Percentiles rank a stretch among this genome's conserved stretches.
These are phyloP conservation scores for Theristus sp. DNA, from an alignment of 2,888 invertebrate species.

Conservation along the genomic window DNA sequence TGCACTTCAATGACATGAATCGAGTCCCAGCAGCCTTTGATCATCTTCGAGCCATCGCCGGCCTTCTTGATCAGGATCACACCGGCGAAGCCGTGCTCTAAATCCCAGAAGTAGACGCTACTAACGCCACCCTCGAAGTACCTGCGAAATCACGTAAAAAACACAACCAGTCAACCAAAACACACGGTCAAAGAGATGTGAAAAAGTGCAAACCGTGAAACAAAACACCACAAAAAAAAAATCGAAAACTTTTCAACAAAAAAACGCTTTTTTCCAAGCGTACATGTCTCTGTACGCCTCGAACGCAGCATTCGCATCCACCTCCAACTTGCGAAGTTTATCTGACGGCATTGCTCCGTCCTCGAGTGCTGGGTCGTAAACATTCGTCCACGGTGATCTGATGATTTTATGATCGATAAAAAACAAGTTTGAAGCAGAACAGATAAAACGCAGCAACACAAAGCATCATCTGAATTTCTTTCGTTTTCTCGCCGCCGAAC, in stretches of 20 bases:
- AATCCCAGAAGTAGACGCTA: constrained; percentile 96
- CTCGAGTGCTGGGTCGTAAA: constrained; percentile 87
- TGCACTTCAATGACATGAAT: constrained; percentile 96
- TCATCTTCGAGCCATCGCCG: constrained; percentile 91
- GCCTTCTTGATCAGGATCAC: constrained; percentile 97
- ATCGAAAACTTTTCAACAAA: not conserved
- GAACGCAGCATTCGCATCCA: constrained; percentile 94
- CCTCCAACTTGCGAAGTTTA: constrained; percentile 73
- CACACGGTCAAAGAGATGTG: not conserved
- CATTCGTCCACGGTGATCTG: constrained; percentile 95
- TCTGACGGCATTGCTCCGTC: constrained; percentile 98
- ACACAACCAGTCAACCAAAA: not conserved
- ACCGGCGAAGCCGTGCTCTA: constrained; percentile 83
- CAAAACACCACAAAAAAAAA: not conserved
- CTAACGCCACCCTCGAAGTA: constrained; percentile 99
- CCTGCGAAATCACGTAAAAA: constrained; percentile 28
- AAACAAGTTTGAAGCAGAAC: no score
- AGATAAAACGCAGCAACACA: no score
- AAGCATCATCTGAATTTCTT: no score
- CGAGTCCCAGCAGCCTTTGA: constrained; percentile 99
- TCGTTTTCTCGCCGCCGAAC: no score
- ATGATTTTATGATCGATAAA: no score
- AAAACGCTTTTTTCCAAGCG: no score
- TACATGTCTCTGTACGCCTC: constrained; percentile 56
- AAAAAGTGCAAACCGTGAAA: not conserved